Base-by-base conservation (phyloP, 2,797 vertebrate species). In the Lerista edwardsae region DNA sequence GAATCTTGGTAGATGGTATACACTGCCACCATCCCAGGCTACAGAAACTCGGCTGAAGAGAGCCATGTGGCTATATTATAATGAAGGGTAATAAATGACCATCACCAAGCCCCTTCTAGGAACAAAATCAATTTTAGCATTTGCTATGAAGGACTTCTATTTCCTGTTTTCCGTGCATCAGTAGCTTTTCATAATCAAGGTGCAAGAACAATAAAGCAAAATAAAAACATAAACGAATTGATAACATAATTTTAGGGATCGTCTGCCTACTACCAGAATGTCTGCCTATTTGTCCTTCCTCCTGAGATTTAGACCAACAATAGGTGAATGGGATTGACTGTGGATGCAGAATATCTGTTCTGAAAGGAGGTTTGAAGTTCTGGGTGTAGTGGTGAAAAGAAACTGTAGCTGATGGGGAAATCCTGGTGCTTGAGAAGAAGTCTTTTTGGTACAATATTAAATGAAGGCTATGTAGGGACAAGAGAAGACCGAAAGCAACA, bases 401-500 rank as follows among this genome's bases (percentile, higher is more conserved):
- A 62, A 31, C 74, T 25, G 27, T 7, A 27, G 3, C 44, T 59
- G 72, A 77, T 47, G 59, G 10, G 44, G 71, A n/a, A 79, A 82
- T 59, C 10, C 1, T 51, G 19, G 61, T 29, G 25, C 6, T 36
- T 39, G 27, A 21, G 41, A 9, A 36, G 31, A 15, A 55, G 25
- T 55, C 1, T 8, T 61, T 57, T 51, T 75, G 79, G 57, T 31
- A 73, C 86, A 64, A 55, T n/a, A 57, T 55, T 17, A 55, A 83
- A 84, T 10, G 47, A 36, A 83, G 61, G 47, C 74, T 80, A 79
- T 78, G 62, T 81, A 90, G 78, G 61, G 51, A 47, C 79, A 87
- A 81, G 62, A 79, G 87, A 88, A 90, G 71, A 68, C 75, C 55
- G 25, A 73, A 84, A 86, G 19, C 65, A 59, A 84, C 80, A 84